Evolutionary conservation across 2,113 vertebrate genomes (phyloP), one percentile per base, ranked within the genome.

Genomic region (Psilopsiagon aurifrons): DNA sequence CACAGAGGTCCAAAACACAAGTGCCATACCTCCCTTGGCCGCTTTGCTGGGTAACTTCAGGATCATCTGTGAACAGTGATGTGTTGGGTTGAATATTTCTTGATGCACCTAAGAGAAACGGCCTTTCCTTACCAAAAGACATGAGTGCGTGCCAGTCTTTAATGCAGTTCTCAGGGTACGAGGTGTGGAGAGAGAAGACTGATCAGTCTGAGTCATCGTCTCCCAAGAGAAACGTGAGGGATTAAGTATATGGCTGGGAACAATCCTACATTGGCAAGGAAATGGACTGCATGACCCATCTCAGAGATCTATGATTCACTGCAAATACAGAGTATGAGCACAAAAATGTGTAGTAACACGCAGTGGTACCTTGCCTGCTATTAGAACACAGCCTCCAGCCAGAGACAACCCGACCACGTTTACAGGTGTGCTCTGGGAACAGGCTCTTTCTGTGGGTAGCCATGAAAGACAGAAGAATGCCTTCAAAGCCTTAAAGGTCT

Each of bases 321-420:
- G 67, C 77, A 76, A 88, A 85, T 44, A 69, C 60, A 27, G 69
- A 82, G 88, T 82, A 33, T 0, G 4, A 87, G 90, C 49, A 47
- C 0, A 7, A 84, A 94, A 89, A 96, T 96, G 76, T 96, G 95
- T 92, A 96, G 88, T 66, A 95, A 96, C 96, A 94, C 29, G 95
- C 73, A 84, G 66, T 18, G 47, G 69, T 90, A 88, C 90, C 80
- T 82, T 52, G 77, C 84, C 80, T 92, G 91, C 88, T 86, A 62
- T 88, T 85, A 84, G 62, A 88, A 85, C 0, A 11, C 90, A 85
- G 93, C 88, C 86, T 94, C 83, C 83, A 94, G 93, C 76, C 79
- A 84, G 63, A 85, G 78, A 55, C 88, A 71, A 35, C 76, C 74
- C 10, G 11, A 77, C 87, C 52, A 47, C 3, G 1, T 78, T 84